Evolutionary conservation across 2,113 vertebrate species (phyloP).

Genomic region (Nerophis ophidion): DNA sequence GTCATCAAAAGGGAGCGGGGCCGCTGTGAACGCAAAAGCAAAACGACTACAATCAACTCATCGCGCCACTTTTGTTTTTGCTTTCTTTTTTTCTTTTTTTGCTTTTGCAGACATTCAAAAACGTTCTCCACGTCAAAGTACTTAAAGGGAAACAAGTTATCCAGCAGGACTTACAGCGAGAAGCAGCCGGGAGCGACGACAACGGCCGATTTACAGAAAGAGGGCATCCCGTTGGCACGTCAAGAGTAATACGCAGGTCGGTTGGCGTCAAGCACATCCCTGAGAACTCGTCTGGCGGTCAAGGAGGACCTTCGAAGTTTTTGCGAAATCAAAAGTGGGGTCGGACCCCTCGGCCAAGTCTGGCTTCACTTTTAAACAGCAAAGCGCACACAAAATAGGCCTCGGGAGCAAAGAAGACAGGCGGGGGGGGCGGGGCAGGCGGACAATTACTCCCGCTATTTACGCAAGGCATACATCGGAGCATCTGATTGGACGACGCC

Average conservation of each 20-base stretch:
- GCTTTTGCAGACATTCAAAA: neutral
- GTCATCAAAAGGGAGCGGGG: neutral
- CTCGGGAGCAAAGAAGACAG: too few relatives aligned
- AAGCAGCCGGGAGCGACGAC: neutral
- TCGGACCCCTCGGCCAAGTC: too few relatives aligned
- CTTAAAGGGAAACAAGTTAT: conserved; percentile 19
- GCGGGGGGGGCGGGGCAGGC: neutral
- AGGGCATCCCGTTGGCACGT: conserved; percentile 46
- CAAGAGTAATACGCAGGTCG: conserved; percentile 39
- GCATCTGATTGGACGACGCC: neutral
- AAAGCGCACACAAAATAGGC: too few relatives aligned
- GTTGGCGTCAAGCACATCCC: conserved; percentile 53
- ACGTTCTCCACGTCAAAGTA: conserved; percentile 3
- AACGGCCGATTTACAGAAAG: conserved; percentile 12
- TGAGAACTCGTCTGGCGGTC: conserved; percentile 61
- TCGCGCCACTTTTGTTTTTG: conserved; percentile 7
- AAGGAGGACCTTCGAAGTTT: conserved; percentile 48
- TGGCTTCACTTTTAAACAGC: too few relatives aligned
- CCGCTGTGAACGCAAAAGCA: conserved; percentile 56
- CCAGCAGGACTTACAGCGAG: conserved; percentile 3
- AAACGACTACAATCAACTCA: conserved; percentile 32
- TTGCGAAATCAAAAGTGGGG: conserved; percentile 11
- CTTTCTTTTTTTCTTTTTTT: conserved; percentile 18
- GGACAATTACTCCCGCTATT: neutral
- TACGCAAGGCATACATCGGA: neutral